Evolutionary conservation across 2,113 vertebrate species (phyloP), one percentile per base, ranked within the genome.

Genomic region (Entelurus aequoreus): DNA sequence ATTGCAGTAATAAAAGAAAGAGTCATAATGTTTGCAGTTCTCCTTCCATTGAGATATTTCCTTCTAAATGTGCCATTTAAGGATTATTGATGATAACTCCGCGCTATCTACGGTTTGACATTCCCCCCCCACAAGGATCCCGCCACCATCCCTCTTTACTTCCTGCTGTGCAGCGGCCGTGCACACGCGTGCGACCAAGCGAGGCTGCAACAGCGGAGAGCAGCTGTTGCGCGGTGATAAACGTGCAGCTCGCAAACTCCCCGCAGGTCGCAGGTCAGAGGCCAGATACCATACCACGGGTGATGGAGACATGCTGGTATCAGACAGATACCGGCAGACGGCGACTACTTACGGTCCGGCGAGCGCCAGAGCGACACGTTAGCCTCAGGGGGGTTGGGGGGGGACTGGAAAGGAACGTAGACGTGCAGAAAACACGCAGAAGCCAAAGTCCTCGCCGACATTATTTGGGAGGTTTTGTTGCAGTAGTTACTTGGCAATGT

Each of bases 261-360:
- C 28, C 55, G 58, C 11, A 73, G 79, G 78, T 77, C 75, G 77
- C 68, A 81, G 72, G 81, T 84, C 80, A 83, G 81, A 85, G 76
- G 74, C 75, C 42, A 75, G 76, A 74, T 77, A 68, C 49, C 40
- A 66, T 7, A 16, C 71, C 76, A 70, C 73, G 63, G 71, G 63
- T 47, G 59, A 61, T 15, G 28, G 58, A 60, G 84, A 74, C 68
- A 46, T 62, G 80, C 71, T 79, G 76, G 81, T 68, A 88, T 88
- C 79, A 80, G 79, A 78, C 84, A 83, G 83, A 82, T 81, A 84
- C 70, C 76, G 79, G 78, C 84, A 84, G 82, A 83, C 83, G 84
- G 75, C 58, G 11, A 56, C 12, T 11, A 46, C 8, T 68, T 68
- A 65, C 13, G 65, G 60, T 38, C 74, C 74, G 80, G 55, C 36